Evolutionary conservation across 2,113 vertebrate species (phyloP).

Genomic region (zebrafish (Danio rerio)): DNA sequence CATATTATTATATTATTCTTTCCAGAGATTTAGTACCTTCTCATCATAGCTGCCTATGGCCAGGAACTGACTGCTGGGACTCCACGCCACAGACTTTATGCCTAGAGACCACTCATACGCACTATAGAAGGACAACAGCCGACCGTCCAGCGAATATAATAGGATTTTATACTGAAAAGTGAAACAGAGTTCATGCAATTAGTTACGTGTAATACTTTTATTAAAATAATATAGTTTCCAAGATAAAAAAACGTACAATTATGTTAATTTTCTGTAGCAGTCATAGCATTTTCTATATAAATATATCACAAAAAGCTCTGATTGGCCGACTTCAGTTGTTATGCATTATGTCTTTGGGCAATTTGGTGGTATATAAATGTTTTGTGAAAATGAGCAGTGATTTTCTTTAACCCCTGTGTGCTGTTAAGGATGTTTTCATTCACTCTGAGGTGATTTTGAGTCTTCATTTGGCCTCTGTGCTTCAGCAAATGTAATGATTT

Average conservation of each 20-base stretch:
- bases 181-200: neutral
- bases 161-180: constrained; percentile 88
- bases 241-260: neutral
- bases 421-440: no score
- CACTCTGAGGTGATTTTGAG: no score
- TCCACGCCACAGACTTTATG: constrained; percentile 89
- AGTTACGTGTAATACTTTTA: neutral
- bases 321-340: neutral
- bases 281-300: neutral
- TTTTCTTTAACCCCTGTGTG: no score
- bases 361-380: neutral
- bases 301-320: neutral
- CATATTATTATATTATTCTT: neutral
- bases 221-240: neutral
- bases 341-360: no score
- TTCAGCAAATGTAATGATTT: no score
- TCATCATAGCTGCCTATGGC: constrained; percentile 95
- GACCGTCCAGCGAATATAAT: constrained; percentile 94
- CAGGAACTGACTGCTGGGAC: constrained; percentile 96
- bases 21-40: constrained; percentile 78
- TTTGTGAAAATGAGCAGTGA: neutral
- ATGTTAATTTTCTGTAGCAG: no score
- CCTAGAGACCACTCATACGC: constrained; percentile 96
- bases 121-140: constrained; percentile 82
- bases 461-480: neutral